Evolutionary conservation across 1,140 invertebrate genomes (phyloP).

Genomic region (Pygmarrhopalites habei): DNA sequence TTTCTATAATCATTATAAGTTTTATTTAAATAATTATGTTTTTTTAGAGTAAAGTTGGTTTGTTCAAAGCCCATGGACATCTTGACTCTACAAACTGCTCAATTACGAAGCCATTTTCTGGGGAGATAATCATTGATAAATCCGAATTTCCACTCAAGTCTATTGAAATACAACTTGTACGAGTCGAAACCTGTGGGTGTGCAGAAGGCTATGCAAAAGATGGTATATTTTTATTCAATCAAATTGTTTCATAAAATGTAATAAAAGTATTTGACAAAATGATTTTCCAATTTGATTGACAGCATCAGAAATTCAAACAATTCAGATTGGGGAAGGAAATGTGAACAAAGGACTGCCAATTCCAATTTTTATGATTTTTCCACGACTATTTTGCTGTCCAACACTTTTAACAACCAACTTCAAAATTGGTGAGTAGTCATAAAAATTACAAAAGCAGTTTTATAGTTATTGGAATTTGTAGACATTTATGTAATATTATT

Average conservation of each 20-base stretch:
- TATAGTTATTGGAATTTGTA: neutral
- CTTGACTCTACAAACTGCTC: slow-evolving; percentile 73
- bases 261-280: too few species aligned
- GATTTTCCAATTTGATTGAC: too few species aligned
- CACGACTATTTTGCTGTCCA: slow-evolving; percentile 89
- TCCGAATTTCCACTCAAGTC: slow-evolving; percentile 67
- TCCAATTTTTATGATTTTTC: slow-evolving; percentile 93
- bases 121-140: slow-evolving; percentile 72
- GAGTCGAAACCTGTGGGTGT: slow-evolving; percentile 93
- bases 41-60: slow-evolving; percentile 37
- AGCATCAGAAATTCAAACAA: slow-evolving; percentile 97
- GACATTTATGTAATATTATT: slow-evolving; percentile 44
- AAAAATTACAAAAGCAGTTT: neutral
- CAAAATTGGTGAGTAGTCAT: slow-evolving; percentile 71
- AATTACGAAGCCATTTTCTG: slow-evolving; percentile 79
- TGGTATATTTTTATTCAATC: slow-evolving; percentile 54
- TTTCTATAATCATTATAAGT: too few species aligned
- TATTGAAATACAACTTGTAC: slow-evolving; percentile 86
- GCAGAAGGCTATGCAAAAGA: slow-evolving; percentile 89
- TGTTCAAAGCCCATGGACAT: slow-evolving; percentile 44
- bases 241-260: too few species aligned
- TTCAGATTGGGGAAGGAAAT: slow-evolving; percentile 92
- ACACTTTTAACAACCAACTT: slow-evolving; percentile 85
- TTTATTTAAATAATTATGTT: too few species aligned
- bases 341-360: slow-evolving; percentile 69